Evolutionary conservation across 2,797 vertebrate species (phyloP).

Genomic region (Knipowitschia caucasica): DNA sequence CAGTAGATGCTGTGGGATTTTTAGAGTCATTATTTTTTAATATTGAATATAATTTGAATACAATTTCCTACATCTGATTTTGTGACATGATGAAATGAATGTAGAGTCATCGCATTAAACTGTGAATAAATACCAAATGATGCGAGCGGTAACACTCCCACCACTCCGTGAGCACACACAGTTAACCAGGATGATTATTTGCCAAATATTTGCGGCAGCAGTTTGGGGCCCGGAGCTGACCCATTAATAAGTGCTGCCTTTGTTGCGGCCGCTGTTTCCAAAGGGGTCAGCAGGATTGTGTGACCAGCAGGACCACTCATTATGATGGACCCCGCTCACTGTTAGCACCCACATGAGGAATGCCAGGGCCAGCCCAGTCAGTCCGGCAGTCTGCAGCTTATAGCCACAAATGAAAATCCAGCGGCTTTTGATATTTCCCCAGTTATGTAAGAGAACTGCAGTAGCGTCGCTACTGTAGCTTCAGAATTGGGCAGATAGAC

Average conservation of each 20-base stretch:
- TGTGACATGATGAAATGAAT: background rate
- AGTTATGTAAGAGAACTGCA: conserved; percentile 15
- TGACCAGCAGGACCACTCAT: conserved; percentile 38
- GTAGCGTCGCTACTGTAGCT: conserved; percentile 1
- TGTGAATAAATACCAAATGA: too few species aligned
- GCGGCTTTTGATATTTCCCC: background rate
- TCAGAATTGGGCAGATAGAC: background rate
- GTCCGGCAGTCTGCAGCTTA: background rate
- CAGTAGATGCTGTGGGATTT: background rate
- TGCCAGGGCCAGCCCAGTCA: conserved; percentile 31
- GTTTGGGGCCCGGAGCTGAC: conserved; percentile 34
- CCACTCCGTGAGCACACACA: conserved; percentile 21
- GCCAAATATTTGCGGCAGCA: conserved; percentile 18
- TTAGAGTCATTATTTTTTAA: too few species aligned
- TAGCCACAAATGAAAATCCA: conserved; percentile 1
- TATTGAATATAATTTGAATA: too few species aligned
- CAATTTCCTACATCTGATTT: background rate
- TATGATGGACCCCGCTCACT: conserved; percentile 38
- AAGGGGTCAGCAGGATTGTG: conserved; percentile 43
- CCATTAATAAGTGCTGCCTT: conserved; percentile 39
- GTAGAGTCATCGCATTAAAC: background rate
- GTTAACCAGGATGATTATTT: conserved; percentile 36
- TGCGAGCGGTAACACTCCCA: too few species aligned
- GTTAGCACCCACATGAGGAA: conserved; percentile 53
- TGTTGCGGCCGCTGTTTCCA: conserved; percentile 40